Evolutionary conservation across 2,113 vertebrate species (phyloP).

Genomic region (pig (Sus scrofa)): DNA sequence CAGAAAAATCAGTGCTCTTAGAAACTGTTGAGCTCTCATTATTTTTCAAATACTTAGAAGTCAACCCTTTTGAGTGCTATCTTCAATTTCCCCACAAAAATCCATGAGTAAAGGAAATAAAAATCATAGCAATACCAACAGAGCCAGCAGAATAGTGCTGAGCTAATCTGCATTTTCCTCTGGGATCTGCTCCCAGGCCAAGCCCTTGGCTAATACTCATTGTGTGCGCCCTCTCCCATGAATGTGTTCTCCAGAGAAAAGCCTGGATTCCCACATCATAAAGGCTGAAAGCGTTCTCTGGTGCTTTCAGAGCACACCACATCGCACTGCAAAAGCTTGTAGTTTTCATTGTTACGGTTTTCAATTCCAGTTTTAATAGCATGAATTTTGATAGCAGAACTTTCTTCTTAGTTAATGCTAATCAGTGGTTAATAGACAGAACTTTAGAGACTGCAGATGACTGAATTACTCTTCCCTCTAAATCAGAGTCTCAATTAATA

Average conservation of each 20-base stretch:
- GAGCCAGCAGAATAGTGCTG: neutral
- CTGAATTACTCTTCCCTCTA: neutral
- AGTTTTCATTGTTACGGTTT: neutral
- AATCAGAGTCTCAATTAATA: neutral
- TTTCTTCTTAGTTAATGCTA: slow-evolving; percentile 10
- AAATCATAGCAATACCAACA: neutral
- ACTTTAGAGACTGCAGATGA: neutral
- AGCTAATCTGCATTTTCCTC: slow-evolving; percentile 30
- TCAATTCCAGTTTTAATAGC: neutral
- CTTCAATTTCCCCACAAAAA: neutral
- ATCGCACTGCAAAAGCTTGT: neutral
- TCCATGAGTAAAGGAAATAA: neutral
- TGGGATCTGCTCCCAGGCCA: neutral
- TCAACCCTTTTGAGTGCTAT: neutral
- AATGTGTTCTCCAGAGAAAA: slow-evolving; percentile 25
- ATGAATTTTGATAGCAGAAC: neutral
- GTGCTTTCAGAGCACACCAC: neutral
- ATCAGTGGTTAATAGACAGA: neutral
- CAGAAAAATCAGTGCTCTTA: neutral
- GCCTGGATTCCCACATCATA: neutral
- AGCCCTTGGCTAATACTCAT: neutral
- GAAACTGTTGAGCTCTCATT: neutral
- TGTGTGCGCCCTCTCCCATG: neutral
- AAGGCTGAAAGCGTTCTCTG: neutral
- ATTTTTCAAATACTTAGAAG: slow-evolving; percentile 47